Conservation (phyloP, 2,888 invertebrate species). For the Ephialtes manifestator region DNA sequence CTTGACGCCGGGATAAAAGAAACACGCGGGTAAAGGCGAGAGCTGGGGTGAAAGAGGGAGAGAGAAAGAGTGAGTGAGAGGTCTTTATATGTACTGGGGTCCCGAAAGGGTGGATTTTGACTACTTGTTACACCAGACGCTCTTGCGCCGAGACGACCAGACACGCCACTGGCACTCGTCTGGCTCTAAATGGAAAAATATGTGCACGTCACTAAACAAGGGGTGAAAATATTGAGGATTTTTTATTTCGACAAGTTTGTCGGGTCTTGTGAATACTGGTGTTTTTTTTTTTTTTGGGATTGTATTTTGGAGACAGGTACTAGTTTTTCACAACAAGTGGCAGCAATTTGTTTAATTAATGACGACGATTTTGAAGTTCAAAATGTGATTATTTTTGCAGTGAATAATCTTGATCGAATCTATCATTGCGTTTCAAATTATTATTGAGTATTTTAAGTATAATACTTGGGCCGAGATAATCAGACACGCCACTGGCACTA, state of each 20-base stretch:
- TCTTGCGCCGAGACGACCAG: slow-evolving; percentile 17
- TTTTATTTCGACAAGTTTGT: not conserved
- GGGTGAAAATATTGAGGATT: not conserved
- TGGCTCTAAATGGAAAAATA: slow-evolving; percentile 7
- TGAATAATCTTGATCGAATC: too few species aligned
- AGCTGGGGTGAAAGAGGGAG: slow-evolving; percentile 64
- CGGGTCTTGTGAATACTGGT: not conserved
- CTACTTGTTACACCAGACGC: slow-evolving; percentile 65
- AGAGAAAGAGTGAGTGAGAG: slow-evolving; percentile 48
- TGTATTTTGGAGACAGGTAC: too few species aligned
- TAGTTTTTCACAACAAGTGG: too few species aligned
- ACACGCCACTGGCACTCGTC: slow-evolving; percentile 22
- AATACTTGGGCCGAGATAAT: slow-evolving; percentile 3
- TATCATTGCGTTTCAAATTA: too few species aligned
- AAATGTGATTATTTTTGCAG: too few species aligned
- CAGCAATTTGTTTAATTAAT: too few species aligned
- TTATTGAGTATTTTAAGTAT: too few species aligned
- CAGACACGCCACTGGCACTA: slow-evolving; percentile 17
- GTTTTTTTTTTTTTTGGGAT: not conserved
- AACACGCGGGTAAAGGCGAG: slow-evolving; percentile 57
- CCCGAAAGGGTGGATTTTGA: slow-evolving; percentile 52
- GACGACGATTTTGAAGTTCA: too few species aligned
- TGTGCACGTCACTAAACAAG: not conserved
- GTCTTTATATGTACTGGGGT: slow-evolving; percentile 40
- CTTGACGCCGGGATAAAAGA: slow-evolving; percentile 80